phyloP scores from a whole-genome alignment of 2,888 invertebrate species.

The Cotesia congregata region DNA sequence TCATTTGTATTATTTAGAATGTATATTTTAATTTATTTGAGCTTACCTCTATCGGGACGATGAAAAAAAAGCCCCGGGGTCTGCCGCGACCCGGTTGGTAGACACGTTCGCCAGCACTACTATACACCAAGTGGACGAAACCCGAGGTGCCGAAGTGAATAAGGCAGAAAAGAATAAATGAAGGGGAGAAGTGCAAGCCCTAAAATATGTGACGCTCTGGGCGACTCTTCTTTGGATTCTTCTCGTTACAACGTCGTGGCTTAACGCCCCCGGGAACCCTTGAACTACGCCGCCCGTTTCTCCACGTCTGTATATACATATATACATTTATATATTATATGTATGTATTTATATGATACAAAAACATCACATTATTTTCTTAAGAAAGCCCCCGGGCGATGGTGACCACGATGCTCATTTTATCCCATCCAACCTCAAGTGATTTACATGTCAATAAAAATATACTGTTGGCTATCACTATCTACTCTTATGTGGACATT shows the following conservation, averaged over 20 bases:
- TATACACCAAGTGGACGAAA: constrained; percentile 13
- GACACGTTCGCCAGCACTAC: constrained; percentile 55
- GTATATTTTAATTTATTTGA: neutral
- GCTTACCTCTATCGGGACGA: constrained; percentile 9
- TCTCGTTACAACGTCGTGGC: constrained; percentile 64
- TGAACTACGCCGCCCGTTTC: constrained; percentile 52
- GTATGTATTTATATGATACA: constrained; percentile 61
- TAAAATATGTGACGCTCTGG: constrained; percentile 68
- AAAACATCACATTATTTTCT: constrained; percentile 68
- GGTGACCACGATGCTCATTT: constrained; percentile 53
- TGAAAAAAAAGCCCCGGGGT: constrained; percentile 54
- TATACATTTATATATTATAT: constrained; percentile 46
- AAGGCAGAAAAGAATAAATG: constrained; percentile 20
- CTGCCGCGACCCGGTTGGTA: constrained; percentile 66
- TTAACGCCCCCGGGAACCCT: constrained; percentile 52
- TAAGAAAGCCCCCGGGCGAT: constrained; percentile 45
- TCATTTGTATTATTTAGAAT: neutral
- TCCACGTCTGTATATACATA: constrained; percentile 50
- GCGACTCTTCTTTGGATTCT: constrained; percentile 63
- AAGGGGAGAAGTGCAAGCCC: constrained; percentile 58
- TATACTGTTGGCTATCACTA: constrained; percentile 18
- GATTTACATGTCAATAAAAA: constrained; percentile 55
- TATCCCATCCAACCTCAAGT: constrained; percentile 70
- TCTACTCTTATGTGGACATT: neutral
- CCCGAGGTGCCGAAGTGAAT: constrained; percentile 22